A percentile compares a stretch with the other conserved stretches of the same genome.
phyloP scores from a whole-genome alignment of 2,888 invertebrate genomes.

The Lampropteryx suffumata region DNA sequence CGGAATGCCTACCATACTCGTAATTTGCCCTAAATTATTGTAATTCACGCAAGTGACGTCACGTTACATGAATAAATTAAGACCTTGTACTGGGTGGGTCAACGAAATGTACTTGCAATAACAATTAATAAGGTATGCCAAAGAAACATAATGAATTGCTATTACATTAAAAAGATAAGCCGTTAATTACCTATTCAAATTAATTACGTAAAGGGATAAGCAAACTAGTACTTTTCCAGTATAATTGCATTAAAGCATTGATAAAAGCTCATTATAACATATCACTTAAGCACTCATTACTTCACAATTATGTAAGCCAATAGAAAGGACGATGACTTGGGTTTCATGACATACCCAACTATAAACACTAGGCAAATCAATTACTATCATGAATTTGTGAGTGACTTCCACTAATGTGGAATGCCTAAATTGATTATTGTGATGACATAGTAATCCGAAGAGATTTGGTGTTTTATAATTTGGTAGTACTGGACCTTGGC shows the following conservation, averaged over 20 bases:
- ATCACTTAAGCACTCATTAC: not conserved
- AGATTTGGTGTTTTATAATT: too few species aligned
- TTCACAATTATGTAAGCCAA: not conserved
- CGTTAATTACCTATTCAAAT: slow-evolving; percentile 6
- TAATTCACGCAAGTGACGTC: slow-evolving; percentile 5
- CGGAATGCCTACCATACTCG: too few species aligned
- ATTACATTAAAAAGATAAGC: slow-evolving; percentile 19
- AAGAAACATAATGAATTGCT: slow-evolving; percentile 1
- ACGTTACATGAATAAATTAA: slow-evolving; percentile 3
- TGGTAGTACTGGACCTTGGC: slow-evolving; percentile 1
- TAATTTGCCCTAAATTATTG: not conserved
- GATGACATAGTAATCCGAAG: too few species aligned
- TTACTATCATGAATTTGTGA: not conserved
- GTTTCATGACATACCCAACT: not conserved
- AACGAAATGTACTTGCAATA: slow-evolving; percentile 18
- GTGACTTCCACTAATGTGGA: not conserved
- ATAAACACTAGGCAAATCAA: too few species aligned
- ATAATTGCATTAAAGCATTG: not conserved
- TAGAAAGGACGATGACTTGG: not conserved
- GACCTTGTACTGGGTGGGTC: slow-evolving; percentile 14
- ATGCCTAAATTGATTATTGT: too few species aligned
- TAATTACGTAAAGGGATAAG: slow-evolving; percentile 13
- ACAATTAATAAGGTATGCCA: slow-evolving; percentile 13
- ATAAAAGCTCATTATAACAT: not conserved
- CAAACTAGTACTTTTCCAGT: not conserved